Percentiles rank a stretch among this genome's conserved stretches.
Conservation (phyloP, 2,113 vertebrate genomes). For the Miniopterus natalensis region DNA sequence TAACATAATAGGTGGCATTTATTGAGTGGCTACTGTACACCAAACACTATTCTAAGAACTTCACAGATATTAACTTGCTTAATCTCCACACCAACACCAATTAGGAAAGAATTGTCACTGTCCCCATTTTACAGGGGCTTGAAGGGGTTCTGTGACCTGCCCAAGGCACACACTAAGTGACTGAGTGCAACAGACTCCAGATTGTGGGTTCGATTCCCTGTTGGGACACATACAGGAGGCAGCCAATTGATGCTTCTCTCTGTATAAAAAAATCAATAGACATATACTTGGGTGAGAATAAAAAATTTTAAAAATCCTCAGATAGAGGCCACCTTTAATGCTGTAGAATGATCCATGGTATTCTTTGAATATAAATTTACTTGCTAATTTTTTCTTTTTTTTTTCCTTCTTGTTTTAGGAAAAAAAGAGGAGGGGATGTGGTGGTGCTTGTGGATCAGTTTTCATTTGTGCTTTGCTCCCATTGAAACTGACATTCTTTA, state of each 20-base stretch:
- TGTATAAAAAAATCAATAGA: neutral
- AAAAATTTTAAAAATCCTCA: neutral
- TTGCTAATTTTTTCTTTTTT: neutral
- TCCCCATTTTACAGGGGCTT: neutral
- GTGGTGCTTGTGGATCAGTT: neutral
- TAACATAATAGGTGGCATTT: neutral
- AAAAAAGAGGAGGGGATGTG: neutral
- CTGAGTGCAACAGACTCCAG: neutral
- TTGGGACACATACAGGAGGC: neutral
- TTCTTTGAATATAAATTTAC: neutral
- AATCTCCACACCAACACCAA: neutral
- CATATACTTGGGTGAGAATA: neutral
- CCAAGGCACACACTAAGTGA: neutral
- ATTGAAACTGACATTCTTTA: neutral
- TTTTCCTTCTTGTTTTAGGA: conserved; percentile 44
- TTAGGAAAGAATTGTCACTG: neutral
- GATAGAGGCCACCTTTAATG: neutral
- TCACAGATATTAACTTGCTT: neutral
- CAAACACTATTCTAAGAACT: neutral
- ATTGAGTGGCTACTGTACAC: neutral
- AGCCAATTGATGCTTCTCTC: neutral
- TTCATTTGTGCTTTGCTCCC: neutral
- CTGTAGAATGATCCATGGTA: neutral
- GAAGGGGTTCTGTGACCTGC: neutral
- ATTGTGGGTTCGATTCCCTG: neutral